Percentiles rank a stretch among this genome's conserved stretches.
Conservation (phyloP, 2,888 invertebrate genomes). For the Mellilla xanthometata region DNA sequence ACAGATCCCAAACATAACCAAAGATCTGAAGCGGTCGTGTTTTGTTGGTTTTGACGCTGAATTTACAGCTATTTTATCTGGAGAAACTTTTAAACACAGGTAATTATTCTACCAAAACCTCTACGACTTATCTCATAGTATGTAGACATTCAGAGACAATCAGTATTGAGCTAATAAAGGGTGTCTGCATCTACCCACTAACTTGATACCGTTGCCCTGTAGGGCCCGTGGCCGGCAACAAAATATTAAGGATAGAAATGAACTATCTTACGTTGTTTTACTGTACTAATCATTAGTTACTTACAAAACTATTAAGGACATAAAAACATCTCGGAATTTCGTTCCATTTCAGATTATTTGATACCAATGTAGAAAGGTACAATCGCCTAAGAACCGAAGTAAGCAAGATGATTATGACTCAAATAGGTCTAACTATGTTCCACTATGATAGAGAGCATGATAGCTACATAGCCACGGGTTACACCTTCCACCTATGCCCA, state of each 20-base stretch:
- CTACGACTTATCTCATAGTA: too few relatives aligned
- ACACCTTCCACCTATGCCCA: constrained; percentile 87
- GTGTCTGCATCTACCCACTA: too few relatives aligned
- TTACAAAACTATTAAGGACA: too few relatives aligned
- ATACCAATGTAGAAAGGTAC: constrained; percentile 66
- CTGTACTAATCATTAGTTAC: too few relatives aligned
- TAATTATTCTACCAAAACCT: constrained; percentile 34
- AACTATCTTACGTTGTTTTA: too few relatives aligned
- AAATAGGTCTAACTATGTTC: constrained; percentile 87
- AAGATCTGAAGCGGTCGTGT: constrained; percentile 79
- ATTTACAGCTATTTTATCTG: constrained; percentile 83
- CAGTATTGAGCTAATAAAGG: too few relatives aligned
- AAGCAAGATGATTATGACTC: constrained; percentile 82
- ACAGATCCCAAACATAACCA: constrained; percentile 79
- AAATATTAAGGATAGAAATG: too few relatives aligned
- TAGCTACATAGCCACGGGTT: constrained; percentile 82
- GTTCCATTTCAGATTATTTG: constrained; percentile 72
- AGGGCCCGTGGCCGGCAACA: too few relatives aligned
- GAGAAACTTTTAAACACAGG: constrained; percentile 78
- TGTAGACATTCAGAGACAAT: too few relatives aligned
- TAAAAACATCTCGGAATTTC: too few relatives aligned
- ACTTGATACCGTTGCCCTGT: too few relatives aligned
- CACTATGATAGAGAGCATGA: constrained; percentile 81
- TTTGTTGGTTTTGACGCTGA: constrained; percentile 89
- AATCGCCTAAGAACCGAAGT: constrained; percentile 59